phyloP scores from a whole-genome alignment of 2,888 invertebrate species.

The Philaethria dido region DNA sequence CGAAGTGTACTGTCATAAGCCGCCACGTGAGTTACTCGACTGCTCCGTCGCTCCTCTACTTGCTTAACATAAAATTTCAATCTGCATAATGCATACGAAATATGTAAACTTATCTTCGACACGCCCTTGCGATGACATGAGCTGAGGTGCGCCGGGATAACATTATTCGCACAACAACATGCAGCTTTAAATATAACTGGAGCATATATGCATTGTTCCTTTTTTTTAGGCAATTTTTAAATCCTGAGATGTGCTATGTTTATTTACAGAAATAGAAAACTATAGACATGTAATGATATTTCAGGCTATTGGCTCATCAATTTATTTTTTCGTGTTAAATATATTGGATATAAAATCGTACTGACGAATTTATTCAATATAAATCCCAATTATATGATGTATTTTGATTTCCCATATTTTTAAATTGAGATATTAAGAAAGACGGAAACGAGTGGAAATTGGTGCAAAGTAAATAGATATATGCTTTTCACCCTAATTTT shows the following conservation, averaged over 20 bases:
- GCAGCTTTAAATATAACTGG: slow-evolving; percentile 76
- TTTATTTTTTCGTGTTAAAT: no score
- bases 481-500: no score
- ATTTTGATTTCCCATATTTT: slow-evolving; percentile 67
- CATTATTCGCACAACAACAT: slow-evolving; percentile 79
- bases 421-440: no score
- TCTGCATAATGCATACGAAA: slow-evolving; percentile 83
- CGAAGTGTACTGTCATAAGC: slow-evolving; percentile 57
- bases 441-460: no score
- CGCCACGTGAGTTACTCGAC: slow-evolving; percentile 41
- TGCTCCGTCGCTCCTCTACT: slow-evolving; percentile 48
- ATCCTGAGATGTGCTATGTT: no score
- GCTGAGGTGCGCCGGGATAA: slow-evolving; percentile 78
- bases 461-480: no score
- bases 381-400: slow-evolving; percentile 31
- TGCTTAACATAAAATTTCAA: slow-evolving; percentile 81
- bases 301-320: no score
- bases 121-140: slow-evolving; percentile 79
- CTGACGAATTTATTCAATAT: no score
- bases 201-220: slow-evolving; percentile 40
- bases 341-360: no score
- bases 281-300: no score
- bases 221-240: not conserved
- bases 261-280: no score
- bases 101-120: slow-evolving; percentile 81